phyloP scores from a whole-genome alignment of 2,888 invertebrate species.

The Trichopria drosophilae region DNA sequence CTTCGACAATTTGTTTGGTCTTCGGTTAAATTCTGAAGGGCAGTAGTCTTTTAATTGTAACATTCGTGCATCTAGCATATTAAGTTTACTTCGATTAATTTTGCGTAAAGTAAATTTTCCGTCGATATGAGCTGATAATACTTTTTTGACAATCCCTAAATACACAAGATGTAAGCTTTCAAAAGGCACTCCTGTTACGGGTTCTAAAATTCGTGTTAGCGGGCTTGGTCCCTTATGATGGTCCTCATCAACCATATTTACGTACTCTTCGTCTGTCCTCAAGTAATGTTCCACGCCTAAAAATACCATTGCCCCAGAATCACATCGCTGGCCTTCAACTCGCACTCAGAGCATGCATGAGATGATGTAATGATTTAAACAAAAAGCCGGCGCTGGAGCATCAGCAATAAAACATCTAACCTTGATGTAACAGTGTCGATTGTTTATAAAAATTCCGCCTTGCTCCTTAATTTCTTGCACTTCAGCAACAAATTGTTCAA shows the following conservation, averaged over 20 bases:
- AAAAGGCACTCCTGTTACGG: slow-evolving; percentile 10
- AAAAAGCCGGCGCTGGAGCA: slow-evolving; percentile 23
- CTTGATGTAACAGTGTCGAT: slow-evolving; percentile 10
- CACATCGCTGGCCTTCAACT: slow-evolving; percentile 9
- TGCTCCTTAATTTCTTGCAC: slow-evolving; percentile 8
- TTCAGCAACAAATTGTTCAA: slow-evolving; percentile 18
- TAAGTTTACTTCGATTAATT: background rate
- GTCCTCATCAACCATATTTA: no score
- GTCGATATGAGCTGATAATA: no score
- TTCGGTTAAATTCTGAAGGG: slow-evolving; percentile 22
- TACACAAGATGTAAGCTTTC: no score
- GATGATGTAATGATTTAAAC: slow-evolving; percentile 5
- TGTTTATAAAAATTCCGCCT: slow-evolving; percentile 12
- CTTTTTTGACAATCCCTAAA: no score
- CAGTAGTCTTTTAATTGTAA: slow-evolving; percentile 6
- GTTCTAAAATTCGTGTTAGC: slow-evolving; percentile 6
- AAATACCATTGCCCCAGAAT: slow-evolving; percentile 17
- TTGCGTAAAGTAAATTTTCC: no score
- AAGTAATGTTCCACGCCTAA: slow-evolving; percentile 8
- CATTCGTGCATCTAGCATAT: no score
- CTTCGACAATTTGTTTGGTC: slow-evolving; percentile 8
- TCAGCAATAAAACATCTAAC: slow-evolving; percentile 27
- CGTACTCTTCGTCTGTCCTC: no score
- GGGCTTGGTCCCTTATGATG: no score
- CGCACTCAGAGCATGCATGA: slow-evolving; percentile 12